Base-by-base conservation (phyloP, 1,140 invertebrate genomes). In the Macrosteles quadrilineatus region DNA sequence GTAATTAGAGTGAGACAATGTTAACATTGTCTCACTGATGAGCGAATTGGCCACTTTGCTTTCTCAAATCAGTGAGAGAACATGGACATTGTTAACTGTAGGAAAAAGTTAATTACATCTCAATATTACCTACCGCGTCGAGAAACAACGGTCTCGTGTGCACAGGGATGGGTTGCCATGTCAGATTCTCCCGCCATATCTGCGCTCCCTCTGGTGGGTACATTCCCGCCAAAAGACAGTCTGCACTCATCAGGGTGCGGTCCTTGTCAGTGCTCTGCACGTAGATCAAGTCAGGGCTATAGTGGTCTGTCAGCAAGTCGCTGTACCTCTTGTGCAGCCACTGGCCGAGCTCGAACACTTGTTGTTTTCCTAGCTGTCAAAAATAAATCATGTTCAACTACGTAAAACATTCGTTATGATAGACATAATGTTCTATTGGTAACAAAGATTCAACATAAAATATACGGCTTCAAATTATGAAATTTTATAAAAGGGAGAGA, bases 161-260 rank as follows among this genome's bases (percentile, higher is more conserved):
- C 11, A 98, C 85, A 0, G 95, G 93, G 75, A 97, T 91, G 0
- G 95, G 95, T 79, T 96, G 94, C 95, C 95, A 98, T 11, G 81
- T 75, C 1, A 96, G 78, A 2, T 85, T 72, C 0, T 75, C 68
- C 76, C 93, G 86, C 91, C 93, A 96, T 1, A 87, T 70, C 67
- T 85, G 77, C 2, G 71, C 53, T 9, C 80, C 82, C 12, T 76
- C 75, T 0, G 88, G 87, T 6, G 92, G 90, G 77, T 89, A 94
- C 19, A 86, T 72, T 3, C 93, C 93, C 68, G 94, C 94, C 67
- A 97, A 82, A 81, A 95, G 90, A 1, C 87, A 83, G 78, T 91
- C 84, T 0, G 93, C 95, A 73, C 93, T 96, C 91, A 95, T 96
- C 4, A 98, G 79, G 17, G 95, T 95, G 23, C 95, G 85, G 82